These are phyloP conservation scores for Nomada ferruginata DNA, from an alignment of 2,888 invertebrate species.

Conservation along the genomic window DNA sequence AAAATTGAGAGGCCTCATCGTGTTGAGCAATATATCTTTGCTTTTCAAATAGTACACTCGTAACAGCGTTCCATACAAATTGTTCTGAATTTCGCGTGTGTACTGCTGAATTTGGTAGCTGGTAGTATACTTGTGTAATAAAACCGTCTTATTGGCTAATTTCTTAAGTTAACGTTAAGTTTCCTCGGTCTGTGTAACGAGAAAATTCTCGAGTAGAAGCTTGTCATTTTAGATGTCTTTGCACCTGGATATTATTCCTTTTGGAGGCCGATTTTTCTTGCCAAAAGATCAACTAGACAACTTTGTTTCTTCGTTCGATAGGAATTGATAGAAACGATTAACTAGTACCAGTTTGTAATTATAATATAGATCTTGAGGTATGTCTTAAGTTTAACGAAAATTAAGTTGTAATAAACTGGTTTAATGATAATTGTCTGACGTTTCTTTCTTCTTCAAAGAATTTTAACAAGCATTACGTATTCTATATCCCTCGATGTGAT, in stretches of 20 bases:
- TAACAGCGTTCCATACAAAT: constrained; percentile 22
- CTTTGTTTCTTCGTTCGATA: constrained; percentile 13
- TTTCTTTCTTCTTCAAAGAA: neutral
- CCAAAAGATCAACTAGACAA: constrained; percentile 28
- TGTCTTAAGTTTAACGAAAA: constrained; percentile 25
- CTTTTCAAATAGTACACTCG: constrained; percentile 24
- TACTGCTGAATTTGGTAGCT: constrained; percentile 31
- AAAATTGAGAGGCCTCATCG: neutral
- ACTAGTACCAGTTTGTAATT: constrained; percentile 37
- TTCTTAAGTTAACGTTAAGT: constrained; percentile 22
- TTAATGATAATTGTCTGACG: constrained; percentile 10
- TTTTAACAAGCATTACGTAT: neutral
- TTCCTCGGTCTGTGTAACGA: constrained; percentile 13
- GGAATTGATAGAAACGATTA: constrained; percentile 1
- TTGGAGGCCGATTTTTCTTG: constrained; percentile 1
- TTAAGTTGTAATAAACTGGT: constrained; percentile 27
- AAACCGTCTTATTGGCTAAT: constrained; percentile 16
- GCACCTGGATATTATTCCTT: neutral
- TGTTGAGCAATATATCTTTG: constrained; percentile 17
- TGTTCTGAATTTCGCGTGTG: constrained; percentile 3
- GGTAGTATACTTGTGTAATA: constrained; percentile 28
- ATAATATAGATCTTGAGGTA: constrained; percentile 8
- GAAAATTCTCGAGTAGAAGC: neutral
- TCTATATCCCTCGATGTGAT: neutral
- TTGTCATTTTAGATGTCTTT: constrained; percentile 6